Base-by-base conservation (phyloP, 2,888 invertebrate species). In the Galerucella pusilla region DNA sequence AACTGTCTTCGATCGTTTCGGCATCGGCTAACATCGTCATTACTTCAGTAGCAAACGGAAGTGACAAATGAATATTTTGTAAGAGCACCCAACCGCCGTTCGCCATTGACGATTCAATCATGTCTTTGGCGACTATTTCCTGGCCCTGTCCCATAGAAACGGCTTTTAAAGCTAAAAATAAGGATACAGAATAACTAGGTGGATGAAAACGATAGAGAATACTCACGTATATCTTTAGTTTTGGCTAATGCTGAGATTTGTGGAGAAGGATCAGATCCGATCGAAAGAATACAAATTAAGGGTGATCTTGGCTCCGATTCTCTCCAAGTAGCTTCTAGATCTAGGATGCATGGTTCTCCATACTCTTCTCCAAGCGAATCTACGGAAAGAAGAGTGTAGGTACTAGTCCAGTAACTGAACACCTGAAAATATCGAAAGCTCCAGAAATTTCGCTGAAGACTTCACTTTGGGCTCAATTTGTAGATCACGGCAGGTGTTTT, bases 71-170 rank as follows among this genome's bases (percentile, higher is more conserved):
- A 82, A 97, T 96, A 86, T 98, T 98, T 89, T 98, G 98, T 9
- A 98, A 90, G 11, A 98, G 89, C 0, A 98, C 96, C 98, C 98
- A 98, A 14, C 96, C 95, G 0, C 98, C 98, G 78, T 88, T 87
- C 3, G 85, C 70, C 84, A 88, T 87, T 0, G 87, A 85, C 5
- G 80, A 80, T 77, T 87, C 87, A 67, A 88, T 87, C 86, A 88
- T 86, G 64, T 88, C 88, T 74, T 84, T 84, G 1, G 88, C 88
- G 5, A 88, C 87, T 9, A 88, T 88, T 85, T 94, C 98, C 89
- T 98, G 98, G 0, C 98, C 98, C 90, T 98, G 98, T 2, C 98
- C 98, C 98, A 98, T 98, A 7, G 98, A 98, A 6, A 98, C 96
- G 0, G 95, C 93, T 85, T 94, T 93, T 14, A 96, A 86, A 74